Percentiles rank a stretch among this genome's conserved stretches.
phyloP scores from a whole-genome alignment of 2,113 vertebrate genomes.

The Nanger granti region DNA sequence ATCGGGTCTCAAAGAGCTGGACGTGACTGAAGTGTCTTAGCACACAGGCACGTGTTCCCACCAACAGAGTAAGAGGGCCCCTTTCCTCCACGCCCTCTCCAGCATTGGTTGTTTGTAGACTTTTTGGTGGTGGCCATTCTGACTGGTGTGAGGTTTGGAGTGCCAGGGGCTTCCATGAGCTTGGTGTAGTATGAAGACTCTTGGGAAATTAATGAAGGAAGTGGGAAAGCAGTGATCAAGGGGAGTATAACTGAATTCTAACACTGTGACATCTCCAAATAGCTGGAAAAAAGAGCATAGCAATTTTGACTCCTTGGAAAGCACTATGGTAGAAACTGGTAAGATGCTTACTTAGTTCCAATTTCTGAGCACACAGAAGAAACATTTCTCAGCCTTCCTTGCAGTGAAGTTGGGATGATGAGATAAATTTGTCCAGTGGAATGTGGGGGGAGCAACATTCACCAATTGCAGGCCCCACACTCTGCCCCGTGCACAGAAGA shows the following conservation, averaged over 20 bases:
- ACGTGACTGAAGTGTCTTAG: accelerated
- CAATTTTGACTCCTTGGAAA: neutral
- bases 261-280: neutral
- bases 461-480: neutral
- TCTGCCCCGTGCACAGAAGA: neutral
- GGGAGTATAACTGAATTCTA: too few species aligned
- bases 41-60: accelerated
- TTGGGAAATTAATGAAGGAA: neutral
- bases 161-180: neutral
- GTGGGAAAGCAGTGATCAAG: neutral
- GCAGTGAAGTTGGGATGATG: neutral
- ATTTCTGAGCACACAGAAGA: neutral
- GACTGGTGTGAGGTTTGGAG: neutral
- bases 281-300: neutral
- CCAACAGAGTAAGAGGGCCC: neutral
- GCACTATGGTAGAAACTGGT: neutral
- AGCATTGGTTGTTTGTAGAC: neutral
- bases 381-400: neutral
- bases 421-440: neutral
- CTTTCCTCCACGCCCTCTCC: neutral
- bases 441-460: too few species aligned
- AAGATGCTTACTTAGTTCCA: neutral
- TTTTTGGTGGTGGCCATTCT: neutral
- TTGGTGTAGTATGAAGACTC: neutral
- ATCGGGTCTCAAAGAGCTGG: accelerated